These are phyloP conservation scores for Grammomys dolichurus DNA, from an alignment of 2,113 vertebrate species.

Conservation along the genomic window DNA sequence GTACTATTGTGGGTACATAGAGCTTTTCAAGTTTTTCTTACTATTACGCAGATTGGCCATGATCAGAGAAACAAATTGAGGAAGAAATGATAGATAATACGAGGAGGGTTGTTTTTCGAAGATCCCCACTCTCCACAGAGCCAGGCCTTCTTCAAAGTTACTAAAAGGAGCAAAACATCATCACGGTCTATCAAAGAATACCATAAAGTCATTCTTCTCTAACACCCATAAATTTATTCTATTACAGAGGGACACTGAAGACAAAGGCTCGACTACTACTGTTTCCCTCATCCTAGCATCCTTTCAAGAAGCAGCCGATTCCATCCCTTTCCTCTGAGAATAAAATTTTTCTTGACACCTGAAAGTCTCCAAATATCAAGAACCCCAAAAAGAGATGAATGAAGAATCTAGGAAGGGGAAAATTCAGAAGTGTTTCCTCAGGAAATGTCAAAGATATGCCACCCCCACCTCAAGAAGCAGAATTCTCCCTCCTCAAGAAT, in stretches of 20 bases:
- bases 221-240: not conserved
- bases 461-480: rapidly evolving
- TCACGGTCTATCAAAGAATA: too few species aligned
- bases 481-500: rapidly evolving
- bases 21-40: not conserved
- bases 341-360: not conserved
- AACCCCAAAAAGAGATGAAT: constrained; percentile 15
- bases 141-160: not conserved
- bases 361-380: too few species aligned
- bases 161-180: not conserved
- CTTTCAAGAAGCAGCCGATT: not conserved
- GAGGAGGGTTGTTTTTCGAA: not conserved
- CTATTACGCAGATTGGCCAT: not conserved
- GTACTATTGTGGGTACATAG: not conserved
- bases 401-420: constrained; percentile 36
- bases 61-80: not conserved
- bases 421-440: constrained; percentile 42
- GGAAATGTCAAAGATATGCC: rapidly evolving
- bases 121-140: not conserved
- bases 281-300: not conserved
- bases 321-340: not conserved
- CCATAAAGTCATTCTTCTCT: not conserved
- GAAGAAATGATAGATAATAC: not conserved
- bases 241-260: not conserved
- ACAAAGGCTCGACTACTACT: not conserved